Evolutionary conservation across 2,888 invertebrate species (phyloP).

Genomic region (Eupeodes latifasciatus): DNA sequence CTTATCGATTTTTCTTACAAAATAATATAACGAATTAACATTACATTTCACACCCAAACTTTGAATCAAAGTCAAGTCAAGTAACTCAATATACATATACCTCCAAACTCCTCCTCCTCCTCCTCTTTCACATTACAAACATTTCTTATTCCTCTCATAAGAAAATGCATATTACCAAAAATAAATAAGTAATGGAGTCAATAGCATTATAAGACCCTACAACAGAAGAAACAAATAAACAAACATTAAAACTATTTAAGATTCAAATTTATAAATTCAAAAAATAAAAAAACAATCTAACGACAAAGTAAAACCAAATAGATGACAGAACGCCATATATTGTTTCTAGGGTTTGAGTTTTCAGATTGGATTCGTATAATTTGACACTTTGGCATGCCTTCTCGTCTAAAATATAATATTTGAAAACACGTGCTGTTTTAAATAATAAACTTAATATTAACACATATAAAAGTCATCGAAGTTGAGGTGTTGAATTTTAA

Average conservation of each 20-base stretch:
- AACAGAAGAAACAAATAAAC: background rate
- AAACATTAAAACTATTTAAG: slow-evolving; percentile 41
- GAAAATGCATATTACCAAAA: slow-evolving; percentile 18
- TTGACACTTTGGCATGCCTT: slow-evolving; percentile 72
- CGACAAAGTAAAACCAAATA: slow-evolving; percentile 53
- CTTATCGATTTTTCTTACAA: slow-evolving; percentile 57
- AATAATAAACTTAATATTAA: slow-evolving; percentile 84
- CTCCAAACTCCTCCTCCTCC: background rate
- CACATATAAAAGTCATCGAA: slow-evolving; percentile 84
- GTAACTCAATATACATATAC: background rate
- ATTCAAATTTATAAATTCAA: slow-evolving; percentile 39
- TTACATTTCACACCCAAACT: slow-evolving; percentile 71
- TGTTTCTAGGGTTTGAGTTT: slow-evolving; percentile 41
- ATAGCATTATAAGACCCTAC: slow-evolving; percentile 52
- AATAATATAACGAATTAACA: slow-evolving; percentile 65
- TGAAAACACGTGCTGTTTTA: slow-evolving; percentile 83
- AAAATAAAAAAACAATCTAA: slow-evolving; percentile 21
- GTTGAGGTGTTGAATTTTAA: slow-evolving; percentile 83
- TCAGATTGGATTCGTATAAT: slow-evolving; percentile 62
- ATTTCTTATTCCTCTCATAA: slow-evolving; percentile 11
- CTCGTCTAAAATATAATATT: slow-evolving; percentile 71
- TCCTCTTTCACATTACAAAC: background rate
- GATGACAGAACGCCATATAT: slow-evolving; percentile 59
- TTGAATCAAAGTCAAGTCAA: slow-evolving; percentile 1
- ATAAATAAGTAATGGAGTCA: slow-evolving; percentile 59